Percentiles rank a stretch among this genome's conserved stretches.
These are phyloP conservation scores for Rhodophaea formosa DNA, from an alignment of 2,888 invertebrate species.

Conservation along the genomic window DNA sequence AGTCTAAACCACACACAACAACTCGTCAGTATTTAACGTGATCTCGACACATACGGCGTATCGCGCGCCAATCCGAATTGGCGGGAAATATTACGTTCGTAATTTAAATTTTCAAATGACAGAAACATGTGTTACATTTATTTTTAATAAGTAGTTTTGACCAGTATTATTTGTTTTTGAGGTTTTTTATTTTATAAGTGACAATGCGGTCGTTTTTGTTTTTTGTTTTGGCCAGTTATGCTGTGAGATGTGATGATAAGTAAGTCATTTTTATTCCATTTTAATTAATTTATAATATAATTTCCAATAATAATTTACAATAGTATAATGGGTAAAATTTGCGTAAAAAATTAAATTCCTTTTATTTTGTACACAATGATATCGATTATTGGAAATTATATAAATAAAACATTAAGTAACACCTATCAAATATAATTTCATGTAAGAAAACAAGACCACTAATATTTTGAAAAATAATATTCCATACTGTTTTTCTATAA, in stretches of 20 bases:
- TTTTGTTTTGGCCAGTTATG: conserved; percentile 54
- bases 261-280: conserved; percentile 33
- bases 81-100: conserved; percentile 34
- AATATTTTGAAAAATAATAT: no score
- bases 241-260: conserved; percentile 62
- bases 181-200: conserved; percentile 24
- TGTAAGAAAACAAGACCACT: no score
- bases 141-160: conserved; percentile 7
- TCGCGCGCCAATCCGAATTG: conserved; percentile 34
- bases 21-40: conserved; percentile 39
- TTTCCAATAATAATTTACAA: no score
- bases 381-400: no score
- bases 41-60: conserved; percentile 40
- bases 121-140: conserved; percentile 9
- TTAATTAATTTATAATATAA: conserved; percentile 5
- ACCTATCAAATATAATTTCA: background rate
- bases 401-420: no score
- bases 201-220: conserved; percentile 51
- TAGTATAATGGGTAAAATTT: no score
- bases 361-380: no score
- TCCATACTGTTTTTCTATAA: no score
- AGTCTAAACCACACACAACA: conserved; percentile 27
- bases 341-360: no score
- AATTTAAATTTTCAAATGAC: conserved; percentile 16
- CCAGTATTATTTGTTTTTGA: conserved; percentile 11